Percentiles rank a stretch among this genome's conserved stretches.
phyloP scores from a whole-genome alignment of 2,888 invertebrate species.

The Achlya flavicornis region DNA sequence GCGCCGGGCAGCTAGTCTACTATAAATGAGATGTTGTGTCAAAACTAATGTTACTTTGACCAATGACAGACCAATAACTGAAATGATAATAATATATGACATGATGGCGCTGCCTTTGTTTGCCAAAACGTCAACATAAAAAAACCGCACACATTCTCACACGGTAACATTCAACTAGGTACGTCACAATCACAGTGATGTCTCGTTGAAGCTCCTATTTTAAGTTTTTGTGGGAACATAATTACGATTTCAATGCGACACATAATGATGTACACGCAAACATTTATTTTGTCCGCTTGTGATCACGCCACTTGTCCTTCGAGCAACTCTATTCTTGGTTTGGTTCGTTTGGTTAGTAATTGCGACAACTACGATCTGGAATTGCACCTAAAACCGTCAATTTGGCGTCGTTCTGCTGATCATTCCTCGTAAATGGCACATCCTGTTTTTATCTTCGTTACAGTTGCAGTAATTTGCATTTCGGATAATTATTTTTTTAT shows the following conservation, averaged over 20 bases:
- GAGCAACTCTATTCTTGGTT: conserved; percentile 46
- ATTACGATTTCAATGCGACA: conserved; percentile 16
- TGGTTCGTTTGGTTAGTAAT: conserved; percentile 42
- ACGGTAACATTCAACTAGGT: not conserved
- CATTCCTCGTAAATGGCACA: conserved; percentile 55
- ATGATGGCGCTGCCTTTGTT: not conserved
- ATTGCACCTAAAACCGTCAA: conserved; percentile 56
- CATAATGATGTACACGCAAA: conserved; percentile 18
- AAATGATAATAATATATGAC: not conserved
- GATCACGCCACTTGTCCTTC: conserved; percentile 36
- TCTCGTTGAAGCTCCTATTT: too few relatives aligned
- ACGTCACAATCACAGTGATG: not conserved
- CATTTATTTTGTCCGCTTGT: conserved; percentile 34
- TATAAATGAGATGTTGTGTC: too few relatives aligned
- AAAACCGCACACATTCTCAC: not conserved
- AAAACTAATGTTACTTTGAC: too few relatives aligned
- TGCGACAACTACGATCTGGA: conserved; percentile 35
- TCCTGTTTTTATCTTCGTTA: conserved; percentile 60
- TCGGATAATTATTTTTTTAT: conserved; percentile 32
- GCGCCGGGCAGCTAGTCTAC: too few relatives aligned
- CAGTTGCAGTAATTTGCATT: conserved; percentile 38
- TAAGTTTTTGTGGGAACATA: conserved; percentile 19
- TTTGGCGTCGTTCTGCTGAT: conserved; percentile 59
- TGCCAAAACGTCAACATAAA: not conserved
- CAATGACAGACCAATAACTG: not conserved